Evolutionary conservation across 1,140 invertebrate genomes (phyloP).

Genomic region (Aplysia californica): DNA sequence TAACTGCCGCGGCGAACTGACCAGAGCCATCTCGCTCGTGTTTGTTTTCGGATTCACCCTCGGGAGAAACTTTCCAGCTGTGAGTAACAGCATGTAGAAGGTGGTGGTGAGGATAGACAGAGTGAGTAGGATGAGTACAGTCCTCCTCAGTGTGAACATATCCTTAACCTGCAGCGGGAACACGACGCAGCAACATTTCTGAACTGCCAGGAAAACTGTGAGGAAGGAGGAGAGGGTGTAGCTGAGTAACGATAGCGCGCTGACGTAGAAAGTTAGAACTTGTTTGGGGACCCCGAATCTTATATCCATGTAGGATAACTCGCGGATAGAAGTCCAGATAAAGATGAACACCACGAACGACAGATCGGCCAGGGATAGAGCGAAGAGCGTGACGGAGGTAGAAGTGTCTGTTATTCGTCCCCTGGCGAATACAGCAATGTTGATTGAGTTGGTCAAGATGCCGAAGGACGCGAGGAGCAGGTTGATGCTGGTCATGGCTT

Average conservation of each 20-base stretch:
- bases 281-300: background rate
- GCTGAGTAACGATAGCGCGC: background rate
- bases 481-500: no score
- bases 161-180: background rate
- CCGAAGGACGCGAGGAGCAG: no score
- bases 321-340: background rate
- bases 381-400: background rate
- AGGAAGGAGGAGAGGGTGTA: background rate
- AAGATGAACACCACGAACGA: background rate
- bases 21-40: background rate
- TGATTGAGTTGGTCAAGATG: background rate
- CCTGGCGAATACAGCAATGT: background rate
- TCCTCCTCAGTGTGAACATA: background rate
- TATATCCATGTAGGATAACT: background rate
- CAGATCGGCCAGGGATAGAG: background rate
- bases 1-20: background rate
- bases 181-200: background rate
- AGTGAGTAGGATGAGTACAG: background rate
- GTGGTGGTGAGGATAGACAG: background rate
- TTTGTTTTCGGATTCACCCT: background rate
- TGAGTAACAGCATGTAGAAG: background rate
- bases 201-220: background rate
- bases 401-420: background rate
- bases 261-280: background rate
- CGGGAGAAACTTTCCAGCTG: background rate